Percentiles rank a stretch among this genome's conserved stretches.
Conservation (phyloP, 2,113 vertebrate species). For the Spilogale gracilis region DNA sequence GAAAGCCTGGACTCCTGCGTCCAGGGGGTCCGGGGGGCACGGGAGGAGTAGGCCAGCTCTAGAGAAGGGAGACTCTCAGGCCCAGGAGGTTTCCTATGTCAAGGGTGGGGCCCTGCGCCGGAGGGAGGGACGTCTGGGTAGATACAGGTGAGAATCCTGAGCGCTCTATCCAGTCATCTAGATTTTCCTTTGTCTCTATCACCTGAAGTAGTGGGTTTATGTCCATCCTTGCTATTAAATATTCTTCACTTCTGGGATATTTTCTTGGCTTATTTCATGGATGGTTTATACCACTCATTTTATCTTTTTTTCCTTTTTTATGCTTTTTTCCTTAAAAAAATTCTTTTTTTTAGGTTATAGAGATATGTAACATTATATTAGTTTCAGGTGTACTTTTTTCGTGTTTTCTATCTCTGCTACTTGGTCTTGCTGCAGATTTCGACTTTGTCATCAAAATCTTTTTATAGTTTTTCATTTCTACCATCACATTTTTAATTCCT, state of each 20-base stretch:
- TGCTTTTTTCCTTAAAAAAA: not conserved
- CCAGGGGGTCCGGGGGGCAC: not conserved
- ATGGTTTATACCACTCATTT: not conserved
- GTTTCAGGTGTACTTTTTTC: not conserved
- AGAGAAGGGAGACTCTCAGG: not conserved
- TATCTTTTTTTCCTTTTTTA: not conserved
- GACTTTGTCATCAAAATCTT: not conserved
- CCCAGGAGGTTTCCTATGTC: not conserved
- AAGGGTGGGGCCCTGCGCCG: not conserved
- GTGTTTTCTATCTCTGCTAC: not conserved
- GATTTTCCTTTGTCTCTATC: not conserved
- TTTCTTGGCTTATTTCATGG: not conserved
- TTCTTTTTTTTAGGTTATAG: not conserved
- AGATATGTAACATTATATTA: no score
- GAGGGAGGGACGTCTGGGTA: not conserved
- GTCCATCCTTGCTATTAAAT: not conserved
- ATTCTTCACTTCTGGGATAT: not conserved
- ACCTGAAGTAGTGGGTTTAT: not conserved
- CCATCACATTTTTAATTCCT: not conserved
- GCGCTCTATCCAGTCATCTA: not conserved
- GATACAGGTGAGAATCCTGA: not conserved
- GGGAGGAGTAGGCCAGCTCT: not conserved
- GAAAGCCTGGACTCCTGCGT: not conserved
- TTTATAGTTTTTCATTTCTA: slow-evolving; percentile 17
- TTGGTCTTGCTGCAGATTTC: not conserved